Conservation (phyloP, 2,888 invertebrate genomes). For the Sesamia inferens region DNA sequence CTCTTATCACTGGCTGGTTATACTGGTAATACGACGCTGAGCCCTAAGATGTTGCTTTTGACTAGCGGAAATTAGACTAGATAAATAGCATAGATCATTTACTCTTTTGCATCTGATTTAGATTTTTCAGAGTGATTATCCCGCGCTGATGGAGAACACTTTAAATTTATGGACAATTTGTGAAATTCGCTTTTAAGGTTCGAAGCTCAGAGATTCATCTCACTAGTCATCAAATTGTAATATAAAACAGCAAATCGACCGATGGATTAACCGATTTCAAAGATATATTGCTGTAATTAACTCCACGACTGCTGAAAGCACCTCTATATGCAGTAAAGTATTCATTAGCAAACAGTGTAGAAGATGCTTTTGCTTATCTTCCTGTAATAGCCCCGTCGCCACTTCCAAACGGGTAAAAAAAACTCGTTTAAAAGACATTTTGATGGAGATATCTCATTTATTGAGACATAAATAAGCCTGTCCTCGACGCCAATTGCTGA, state of each 20-base stretch:
- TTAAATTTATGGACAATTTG: no score
- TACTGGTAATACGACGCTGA: conserved; percentile 80
- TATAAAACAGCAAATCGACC: conserved; percentile 11
- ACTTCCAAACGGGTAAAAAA: not conserved
- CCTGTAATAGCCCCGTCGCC: not conserved
- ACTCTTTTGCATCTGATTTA: not conserved
- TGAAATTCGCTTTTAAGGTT: not conserved
- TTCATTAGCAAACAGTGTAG: not conserved
- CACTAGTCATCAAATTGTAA: not conserved
- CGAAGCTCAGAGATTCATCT: not conserved
- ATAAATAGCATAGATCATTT: not conserved
- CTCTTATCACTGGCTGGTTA: conserved; percentile 85
- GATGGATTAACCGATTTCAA: conserved; percentile 8
- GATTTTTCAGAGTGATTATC: no score
- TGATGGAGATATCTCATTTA: not conserved
- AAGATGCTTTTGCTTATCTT: conserved; percentile 11
- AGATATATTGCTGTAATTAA: conserved; percentile 26
- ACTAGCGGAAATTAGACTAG: conserved; percentile 15
- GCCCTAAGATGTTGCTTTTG: conserved; percentile 77
- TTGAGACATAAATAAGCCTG: not conserved
- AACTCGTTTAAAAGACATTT: not conserved
- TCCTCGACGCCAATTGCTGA: not conserved
- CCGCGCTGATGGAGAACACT: no score
- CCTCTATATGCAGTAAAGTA: not conserved
- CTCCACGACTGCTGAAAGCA: not conserved